Base-by-base conservation (phyloP, 1,140 invertebrate species). In the Cepaea nemoralis region DNA sequence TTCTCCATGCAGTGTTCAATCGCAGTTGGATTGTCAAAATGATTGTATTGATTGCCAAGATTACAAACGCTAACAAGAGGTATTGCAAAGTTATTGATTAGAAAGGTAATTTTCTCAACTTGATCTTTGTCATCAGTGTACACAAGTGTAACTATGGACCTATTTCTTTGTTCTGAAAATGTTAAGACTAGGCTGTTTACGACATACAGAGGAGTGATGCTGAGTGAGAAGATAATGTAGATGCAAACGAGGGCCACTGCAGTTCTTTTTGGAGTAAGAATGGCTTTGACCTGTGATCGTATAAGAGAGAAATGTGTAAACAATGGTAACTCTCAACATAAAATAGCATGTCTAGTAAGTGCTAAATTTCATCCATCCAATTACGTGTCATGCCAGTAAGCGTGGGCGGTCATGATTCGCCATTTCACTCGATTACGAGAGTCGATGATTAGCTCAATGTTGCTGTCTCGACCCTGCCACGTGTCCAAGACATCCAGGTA, bases 251-350 rank as follows among this genome's bases (percentile, higher is more conserved):
- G 40, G 3, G n/a, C n/a, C 6, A 42, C 70, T 14, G 5, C 12
- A 8, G 39, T 40, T 73, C 70, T 3, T 40, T 73, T 40, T 39
- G 35, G 35, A 1, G 70, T 73, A 10, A 73, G 1, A n/a, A 42
- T n/a, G 27, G 5, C 24, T 73, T 73, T 73, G 8, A 73, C 42
- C 70, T 73, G 39, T n/a, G n/a, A n/a, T n/a, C n/a, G n/a, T n/a
- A n/a, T n/a, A n/a, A n/a, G n/a, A n/a, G n/a, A n/a, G n/a, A n/a
- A n/a, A n/a, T n/a, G n/a, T n/a, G n/a, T n/a, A n/a, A n/a, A n/a
- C n/a, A n/a, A n/a, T n/a, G n/a, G n/a, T n/a, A n/a, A n/a, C n/a
- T n/a, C n/a, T n/a, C n/a, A n/a, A n/a, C n/a, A n/a, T n/a, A n/a
- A n/a, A n/a, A n/a, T n/a, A n/a, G n/a, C n/a, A n/a, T n/a, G n/a